Evolutionary conservation across 1,140 invertebrate species (phyloP).

Genomic region (Drosophila obscura): DNA sequence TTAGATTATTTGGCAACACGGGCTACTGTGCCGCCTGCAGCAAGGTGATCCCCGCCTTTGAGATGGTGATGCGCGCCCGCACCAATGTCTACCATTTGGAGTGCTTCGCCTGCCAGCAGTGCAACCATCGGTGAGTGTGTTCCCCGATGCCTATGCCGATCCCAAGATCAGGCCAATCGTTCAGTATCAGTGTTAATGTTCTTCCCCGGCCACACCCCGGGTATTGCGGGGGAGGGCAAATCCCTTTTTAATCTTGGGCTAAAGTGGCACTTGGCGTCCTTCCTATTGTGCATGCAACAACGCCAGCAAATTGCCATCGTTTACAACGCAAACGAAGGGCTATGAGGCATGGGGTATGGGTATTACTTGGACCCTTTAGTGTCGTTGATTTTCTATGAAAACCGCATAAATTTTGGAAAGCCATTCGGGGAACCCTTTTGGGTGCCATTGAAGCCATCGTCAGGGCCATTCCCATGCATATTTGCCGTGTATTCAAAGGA

Average conservation of each 20-base stretch:
- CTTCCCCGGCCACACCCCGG: neutral
- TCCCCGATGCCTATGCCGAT: too few relatives aligned
- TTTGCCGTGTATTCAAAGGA: neutral
- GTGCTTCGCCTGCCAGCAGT: slow-evolving; percentile 99
- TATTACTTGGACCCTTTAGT: slow-evolving; percentile 51
- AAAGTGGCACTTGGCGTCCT: slow-evolving; percentile 77
- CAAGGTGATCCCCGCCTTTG: slow-evolving; percentile 98
- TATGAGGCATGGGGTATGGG: too few relatives aligned
- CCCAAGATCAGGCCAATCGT: neutral
- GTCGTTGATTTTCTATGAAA: slow-evolving; percentile 75
- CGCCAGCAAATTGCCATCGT: slow-evolving; percentile 70
- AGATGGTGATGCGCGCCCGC: slow-evolving; percentile 99
- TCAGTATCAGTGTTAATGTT: neutral
- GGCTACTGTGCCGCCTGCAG: slow-evolving; percentile 97
- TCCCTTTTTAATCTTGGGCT: slow-evolving; percentile 78
- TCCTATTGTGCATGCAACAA: slow-evolving; percentile 64
- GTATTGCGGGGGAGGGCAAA: slow-evolving; percentile 22
- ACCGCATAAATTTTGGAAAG: slow-evolving; percentile 75
- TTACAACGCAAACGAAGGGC: slow-evolving; percentile 57
- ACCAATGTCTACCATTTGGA: slow-evolving; percentile 98
- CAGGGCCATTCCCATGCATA: slow-evolving; percentile 2
- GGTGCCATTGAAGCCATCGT: slow-evolving; percentile 59
- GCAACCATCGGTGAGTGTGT: slow-evolving; percentile 95
- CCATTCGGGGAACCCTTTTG: slow-evolving; percentile 58
- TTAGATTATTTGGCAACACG: slow-evolving; percentile 93